Conservation (phyloP, 2,888 invertebrate genomes). For the Melipona beecheii region DNA sequence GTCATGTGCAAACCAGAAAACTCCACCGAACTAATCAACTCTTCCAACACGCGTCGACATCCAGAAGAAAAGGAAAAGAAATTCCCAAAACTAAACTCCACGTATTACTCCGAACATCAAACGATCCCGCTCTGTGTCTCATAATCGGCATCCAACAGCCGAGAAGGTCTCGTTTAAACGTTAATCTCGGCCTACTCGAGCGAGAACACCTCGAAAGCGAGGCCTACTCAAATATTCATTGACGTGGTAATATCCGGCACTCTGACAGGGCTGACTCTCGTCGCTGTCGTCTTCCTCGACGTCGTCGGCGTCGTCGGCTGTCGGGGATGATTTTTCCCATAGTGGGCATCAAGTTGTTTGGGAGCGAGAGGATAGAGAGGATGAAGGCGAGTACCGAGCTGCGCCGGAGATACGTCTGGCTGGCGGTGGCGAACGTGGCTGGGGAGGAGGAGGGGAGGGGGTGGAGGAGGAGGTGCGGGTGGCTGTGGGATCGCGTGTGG, state of each 20-base stretch:
- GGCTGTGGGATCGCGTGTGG: conserved; percentile 68
- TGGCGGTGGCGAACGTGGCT: conserved; percentile 34
- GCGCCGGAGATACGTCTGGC: conserved; percentile 59
- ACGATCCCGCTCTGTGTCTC: too few relatives aligned
- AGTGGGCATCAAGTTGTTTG: conserved; percentile 57
- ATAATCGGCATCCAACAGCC: neutral
- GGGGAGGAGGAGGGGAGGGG: too few relatives aligned
- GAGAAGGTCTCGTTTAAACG: neutral
- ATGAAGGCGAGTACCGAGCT: conserved; percentile 20
- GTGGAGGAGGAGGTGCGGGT: conserved; percentile 40
- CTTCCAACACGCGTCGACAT: too few relatives aligned
- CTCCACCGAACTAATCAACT: too few relatives aligned
- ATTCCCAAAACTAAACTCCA: neutral
- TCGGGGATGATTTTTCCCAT: conserved; percentile 36
- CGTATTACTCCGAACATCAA: too few relatives aligned
- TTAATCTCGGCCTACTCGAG: conserved; percentile 25
- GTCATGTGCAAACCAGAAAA: too few relatives aligned
- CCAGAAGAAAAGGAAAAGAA: too few relatives aligned
- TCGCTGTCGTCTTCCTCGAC: neutral
- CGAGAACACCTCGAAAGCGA: conserved; percentile 4
- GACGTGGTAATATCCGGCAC: conserved; percentile 38
- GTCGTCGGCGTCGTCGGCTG: neutral
- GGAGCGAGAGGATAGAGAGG: conserved; percentile 35
- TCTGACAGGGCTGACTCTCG: neutral
- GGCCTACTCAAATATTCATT: conserved; percentile 51